Conservation (phyloP, 1,140 invertebrate species). For the Zophobas morio region DNA sequence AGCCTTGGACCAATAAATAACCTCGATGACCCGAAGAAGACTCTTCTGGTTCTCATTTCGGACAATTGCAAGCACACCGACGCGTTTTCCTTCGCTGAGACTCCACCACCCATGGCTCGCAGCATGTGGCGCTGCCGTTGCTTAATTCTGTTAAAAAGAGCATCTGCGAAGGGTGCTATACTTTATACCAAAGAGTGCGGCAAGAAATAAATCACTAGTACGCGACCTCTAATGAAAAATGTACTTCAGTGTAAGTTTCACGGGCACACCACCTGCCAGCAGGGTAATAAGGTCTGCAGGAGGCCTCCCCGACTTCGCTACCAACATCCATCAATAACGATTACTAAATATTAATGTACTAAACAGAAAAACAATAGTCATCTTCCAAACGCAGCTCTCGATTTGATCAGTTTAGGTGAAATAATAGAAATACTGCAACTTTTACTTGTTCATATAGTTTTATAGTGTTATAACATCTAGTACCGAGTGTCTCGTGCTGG, state of each 20-base stretch:
- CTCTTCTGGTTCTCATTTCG: conserved; percentile 17
- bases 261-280: conserved; percentile 58
- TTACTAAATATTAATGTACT: conserved; percentile 56
- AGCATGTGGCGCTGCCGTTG: conserved; percentile 55
- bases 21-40: background rate
- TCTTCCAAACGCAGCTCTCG: background rate
- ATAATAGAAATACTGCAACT: background rate
- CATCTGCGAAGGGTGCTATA: conserved; percentile 50
- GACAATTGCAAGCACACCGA: conserved; percentile 21
- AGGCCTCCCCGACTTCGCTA: conserved; percentile 57
- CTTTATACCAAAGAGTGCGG: conserved; percentile 53
- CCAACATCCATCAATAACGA: conserved; percentile 63
- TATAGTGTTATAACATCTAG: no score
- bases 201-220: conserved; percentile 56
- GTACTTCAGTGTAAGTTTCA: conserved; percentile 58
- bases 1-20: background rate
- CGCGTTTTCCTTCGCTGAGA: conserved; percentile 27
- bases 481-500: no score
- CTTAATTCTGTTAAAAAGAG: conserved; percentile 59
- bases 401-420: background rate
- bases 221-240: conserved; percentile 57
- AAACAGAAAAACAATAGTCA: conserved; percentile 7
- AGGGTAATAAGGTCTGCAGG: conserved; percentile 62
- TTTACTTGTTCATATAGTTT: no score
- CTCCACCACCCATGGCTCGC: conserved; percentile 50